phyloP scores from a whole-genome alignment of 2,797 vertebrate species.

The Falco biarmicus region DNA sequence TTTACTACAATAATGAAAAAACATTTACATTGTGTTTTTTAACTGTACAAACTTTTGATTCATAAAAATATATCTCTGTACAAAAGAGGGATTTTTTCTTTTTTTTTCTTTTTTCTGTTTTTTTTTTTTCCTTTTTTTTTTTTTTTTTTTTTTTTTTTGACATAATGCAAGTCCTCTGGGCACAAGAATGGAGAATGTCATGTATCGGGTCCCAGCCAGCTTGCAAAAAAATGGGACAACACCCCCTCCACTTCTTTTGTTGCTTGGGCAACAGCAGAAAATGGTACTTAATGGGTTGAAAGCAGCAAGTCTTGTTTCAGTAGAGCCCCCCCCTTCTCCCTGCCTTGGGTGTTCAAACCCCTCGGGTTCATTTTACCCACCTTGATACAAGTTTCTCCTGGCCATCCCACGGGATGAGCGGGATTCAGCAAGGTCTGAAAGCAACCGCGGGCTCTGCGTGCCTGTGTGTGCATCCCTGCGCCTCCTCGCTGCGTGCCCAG shows the following conservation, averaged over 20 bases:
- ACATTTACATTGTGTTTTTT: slow-evolving; percentile 93
- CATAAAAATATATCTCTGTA: slow-evolving; percentile 99
- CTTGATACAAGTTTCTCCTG: background rate
- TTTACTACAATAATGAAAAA: slow-evolving; percentile 98
- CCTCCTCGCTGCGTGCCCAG: background rate
- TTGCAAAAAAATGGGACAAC: background rate
- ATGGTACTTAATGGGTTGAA: background rate
- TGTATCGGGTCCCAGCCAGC: background rate
- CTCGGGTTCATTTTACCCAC: background rate
- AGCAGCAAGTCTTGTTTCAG: background rate
- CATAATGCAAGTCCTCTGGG: slow-evolving; percentile 54
- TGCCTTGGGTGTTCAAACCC: background rate
- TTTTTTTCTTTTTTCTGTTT: slow-evolving; percentile 69
- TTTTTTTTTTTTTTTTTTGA: slow-evolving; percentile 14
- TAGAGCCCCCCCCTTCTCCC: background rate
- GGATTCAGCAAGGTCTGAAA: background rate
- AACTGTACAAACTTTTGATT: slow-evolving; percentile 98
- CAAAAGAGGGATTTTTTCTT: slow-evolving; percentile 87
- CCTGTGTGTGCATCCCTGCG: fast-evolving
- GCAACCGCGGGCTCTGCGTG: background rate
- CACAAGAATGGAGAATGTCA: slow-evolving; percentile 44
- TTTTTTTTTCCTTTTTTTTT: slow-evolving; percentile 51
- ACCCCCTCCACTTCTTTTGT: background rate
- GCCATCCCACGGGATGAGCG: fast-evolving
- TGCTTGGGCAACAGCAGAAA: background rate